Evolutionary conservation across 2,888 invertebrate species (phyloP).

Genomic region (Galeopsomyia nigrocyanea): DNA sequence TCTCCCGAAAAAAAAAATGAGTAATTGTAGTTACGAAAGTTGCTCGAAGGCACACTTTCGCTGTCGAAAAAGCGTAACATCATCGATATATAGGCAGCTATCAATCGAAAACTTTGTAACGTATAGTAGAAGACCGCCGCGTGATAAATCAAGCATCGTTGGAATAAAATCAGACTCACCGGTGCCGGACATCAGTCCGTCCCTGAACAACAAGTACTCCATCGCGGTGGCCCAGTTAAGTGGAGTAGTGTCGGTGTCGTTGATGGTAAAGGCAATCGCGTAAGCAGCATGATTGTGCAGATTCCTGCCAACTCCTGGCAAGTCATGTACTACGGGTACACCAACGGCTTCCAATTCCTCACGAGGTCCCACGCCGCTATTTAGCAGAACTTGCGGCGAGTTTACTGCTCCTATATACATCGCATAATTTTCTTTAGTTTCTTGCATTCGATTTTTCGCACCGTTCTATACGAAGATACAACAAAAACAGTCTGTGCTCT

Average conservation of each 20-base stretch:
- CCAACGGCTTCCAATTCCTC: constrained; percentile 76
- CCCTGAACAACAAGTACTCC: constrained; percentile 89
- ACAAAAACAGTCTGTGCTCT: too few species aligned
- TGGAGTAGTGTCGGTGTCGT: constrained; percentile 86
- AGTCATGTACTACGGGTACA: constrained; percentile 78
- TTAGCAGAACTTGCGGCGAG: constrained; percentile 91
- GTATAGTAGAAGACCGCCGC: too few species aligned
- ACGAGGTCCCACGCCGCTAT: constrained; percentile 89
- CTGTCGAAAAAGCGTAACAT: too few species aligned
- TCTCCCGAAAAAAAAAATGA: too few species aligned
- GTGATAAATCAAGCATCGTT: too few species aligned
- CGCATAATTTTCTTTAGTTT: neutral
- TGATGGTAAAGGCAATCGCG: constrained; percentile 83
- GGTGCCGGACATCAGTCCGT: constrained; percentile 91
- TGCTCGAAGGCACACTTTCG: too few species aligned
- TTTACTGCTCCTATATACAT: constrained; percentile 83
- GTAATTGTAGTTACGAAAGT: too few species aligned
- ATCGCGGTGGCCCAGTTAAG: constrained; percentile 94
- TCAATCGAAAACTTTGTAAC: too few species aligned
- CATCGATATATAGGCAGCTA: too few species aligned
- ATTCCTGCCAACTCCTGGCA: constrained; percentile 88
- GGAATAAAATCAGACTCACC: constrained; percentile 69
- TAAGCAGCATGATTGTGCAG: constrained; percentile 89
- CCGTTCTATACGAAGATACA: too few species aligned
- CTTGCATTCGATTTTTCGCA: too few species aligned